Evolutionary conservation across 2,113 vertebrate genomes (phyloP), one percentile per base, ranked within the genome.

Genomic region (Mesitornis unicolor): DNA sequence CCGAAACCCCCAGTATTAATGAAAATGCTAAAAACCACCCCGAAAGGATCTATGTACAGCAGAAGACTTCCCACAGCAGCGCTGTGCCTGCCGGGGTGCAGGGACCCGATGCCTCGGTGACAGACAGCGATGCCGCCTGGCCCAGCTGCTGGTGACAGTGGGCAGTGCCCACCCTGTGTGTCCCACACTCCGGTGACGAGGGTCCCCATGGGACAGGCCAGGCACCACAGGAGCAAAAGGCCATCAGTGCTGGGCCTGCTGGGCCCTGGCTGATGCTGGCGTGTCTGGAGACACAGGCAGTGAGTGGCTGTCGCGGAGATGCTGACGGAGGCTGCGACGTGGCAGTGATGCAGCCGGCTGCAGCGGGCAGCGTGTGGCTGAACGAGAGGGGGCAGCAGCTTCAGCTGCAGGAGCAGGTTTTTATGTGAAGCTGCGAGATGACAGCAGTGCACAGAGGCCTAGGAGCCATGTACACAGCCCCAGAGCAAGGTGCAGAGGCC

Each of bases 11-110:
- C 0, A n/a, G 97, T 95, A 95, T 82, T 95, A 93, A 97, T 95
- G 96, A 97, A 98, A 98, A 98, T 64, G 89, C 94, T 97, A 98
- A 97, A 97, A 98, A 94, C 24, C 92, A 95, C 96, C 97, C 83
- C 82, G 0, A 97, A 70, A 93, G 78, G 80, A 97, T 94, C 79
- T 98, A 98, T 98, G 97, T 98, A 98, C 98, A 98, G 24, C 75
- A 89, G 97, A 94, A 97, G 87, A 95, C 81, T 21, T 89, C 89
- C 90, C 65, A 16, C 64, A 38, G 95, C 94, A 89, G 84, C 54
- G 73, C 85, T n/a, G 90, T 65, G 84, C 74, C 68, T 86, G 90
- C 88, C 17, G 11, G 70, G 78, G 50, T 16, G 33, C 48, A 35
- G 92, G 93, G 87, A 87, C 87, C 85, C 35, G 25, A 74, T 8